Evolutionary conservation across 2,113 vertebrate species (phyloP).

Genomic region (Embiotoca jacksoni): DNA sequence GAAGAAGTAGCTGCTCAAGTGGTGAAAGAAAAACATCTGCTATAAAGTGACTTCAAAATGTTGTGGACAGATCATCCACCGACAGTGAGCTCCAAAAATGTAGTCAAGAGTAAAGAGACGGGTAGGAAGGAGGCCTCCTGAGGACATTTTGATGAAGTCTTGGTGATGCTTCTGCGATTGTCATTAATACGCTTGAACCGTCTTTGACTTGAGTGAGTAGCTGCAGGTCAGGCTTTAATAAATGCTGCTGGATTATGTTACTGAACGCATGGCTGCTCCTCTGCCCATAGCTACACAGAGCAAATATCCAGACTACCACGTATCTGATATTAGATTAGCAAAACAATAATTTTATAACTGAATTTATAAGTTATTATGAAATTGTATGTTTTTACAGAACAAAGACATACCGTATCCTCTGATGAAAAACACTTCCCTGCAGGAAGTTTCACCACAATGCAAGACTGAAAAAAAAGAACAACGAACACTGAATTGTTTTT

Average conservation of each 20-base stretch:
- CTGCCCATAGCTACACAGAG: slow-evolving; percentile 26
- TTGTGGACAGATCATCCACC: slow-evolving; percentile 8
- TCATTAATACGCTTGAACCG: slow-evolving; percentile 56
- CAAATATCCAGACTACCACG: slow-evolving; percentile 19
- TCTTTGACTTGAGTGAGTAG: slow-evolving; percentile 61
- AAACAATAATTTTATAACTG: neutral
- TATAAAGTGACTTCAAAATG: slow-evolving; percentile 21
- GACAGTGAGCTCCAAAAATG: slow-evolving; percentile 37
- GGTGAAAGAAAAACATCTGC: slow-evolving; percentile 21
- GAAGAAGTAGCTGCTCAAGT: slow-evolving; percentile 6
- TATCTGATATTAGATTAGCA: slow-evolving; percentile 7
- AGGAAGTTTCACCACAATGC: slow-evolving; percentile 8
- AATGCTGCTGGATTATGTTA: slow-evolving; percentile 55
- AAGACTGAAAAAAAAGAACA: neutral
- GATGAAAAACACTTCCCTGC: neutral
- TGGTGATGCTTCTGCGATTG: slow-evolving; percentile 31
- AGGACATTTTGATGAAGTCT: slow-evolving; percentile 48
- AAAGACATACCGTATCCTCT: neutral
- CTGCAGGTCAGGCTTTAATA: slow-evolving; percentile 69
- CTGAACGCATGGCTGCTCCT: slow-evolving; percentile 36
- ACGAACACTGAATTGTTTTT: slow-evolving; percentile 18
- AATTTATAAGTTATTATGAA: neutral
- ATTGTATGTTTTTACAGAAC: neutral
- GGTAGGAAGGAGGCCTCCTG: slow-evolving; percentile 18
- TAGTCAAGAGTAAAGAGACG: slow-evolving; percentile 1